Base-by-base conservation (phyloP, 1,140 invertebrate genomes). In the Rhagoletis pomonella region DNA sequence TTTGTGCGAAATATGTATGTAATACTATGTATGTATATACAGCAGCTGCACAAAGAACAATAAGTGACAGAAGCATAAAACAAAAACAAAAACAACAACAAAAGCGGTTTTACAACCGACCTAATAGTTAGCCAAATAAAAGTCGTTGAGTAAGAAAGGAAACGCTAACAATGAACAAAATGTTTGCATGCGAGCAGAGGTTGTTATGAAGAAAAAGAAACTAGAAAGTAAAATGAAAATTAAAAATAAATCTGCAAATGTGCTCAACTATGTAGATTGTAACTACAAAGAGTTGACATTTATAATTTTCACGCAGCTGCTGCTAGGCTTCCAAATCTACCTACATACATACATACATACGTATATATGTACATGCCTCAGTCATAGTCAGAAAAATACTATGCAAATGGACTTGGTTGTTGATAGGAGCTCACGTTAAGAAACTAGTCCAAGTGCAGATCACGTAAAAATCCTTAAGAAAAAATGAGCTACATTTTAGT, bases 361-460 rank as follows among this genome's bases (percentile, higher is more conserved):
- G 3, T n/a, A 67, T 10, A 67, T 39, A 39, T 10, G 19, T 6
- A 12, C 64, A 65, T 29, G 10, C 29, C 10, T 14, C 29, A 29
- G 29, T 29, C 29, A 29, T 29, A 29, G 60, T 64, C 60, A 64
- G 64, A 9, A n/a, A 39, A 29, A 29, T 1, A 42, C n/a, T 42
- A 29, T 65, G 64, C 64, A 65, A n/a, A 42, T 67, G 64, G 4
- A 29, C 7, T 67, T 39, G 19, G 1, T 29, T 29, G 29, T 29
- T 67, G 39, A 39, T 62, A n/a, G 17, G 64, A n/a, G 64, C 29
- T 9, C n/a, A 39, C 19, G 29, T 67, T 67, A 29, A 67, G 3
- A 39, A 67, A 67, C 19, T 67, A 29, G 64, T 29, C 19, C 64
- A 67, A 67, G 64, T 67, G 64, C 64, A 67, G 64, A 67, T 67